Evolutionary conservation across 2,113 vertebrate genomes (phyloP).

Genomic region (Gorsachius goisagi): DNA sequence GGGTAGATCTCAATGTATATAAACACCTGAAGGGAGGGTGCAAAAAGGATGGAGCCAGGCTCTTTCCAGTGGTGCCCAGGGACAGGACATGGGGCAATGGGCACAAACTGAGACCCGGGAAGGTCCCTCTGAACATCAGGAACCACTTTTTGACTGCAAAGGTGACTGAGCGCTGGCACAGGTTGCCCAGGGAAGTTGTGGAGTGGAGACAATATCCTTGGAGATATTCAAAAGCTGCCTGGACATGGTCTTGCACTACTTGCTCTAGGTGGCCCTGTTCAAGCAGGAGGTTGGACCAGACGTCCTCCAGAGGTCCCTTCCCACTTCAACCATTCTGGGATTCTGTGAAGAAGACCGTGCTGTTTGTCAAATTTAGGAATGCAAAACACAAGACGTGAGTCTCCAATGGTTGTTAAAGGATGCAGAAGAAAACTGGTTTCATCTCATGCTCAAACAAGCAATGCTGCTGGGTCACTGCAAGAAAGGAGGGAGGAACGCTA

Average conservation of each 20-base stretch:
- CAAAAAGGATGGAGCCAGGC: fast-evolving
- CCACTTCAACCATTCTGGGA: background rate
- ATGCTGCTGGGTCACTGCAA: background rate
- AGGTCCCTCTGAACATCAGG: background rate
- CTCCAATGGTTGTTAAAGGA: background rate
- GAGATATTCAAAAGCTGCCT: background rate
- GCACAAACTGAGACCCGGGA: background rate
- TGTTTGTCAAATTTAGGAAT: background rate
- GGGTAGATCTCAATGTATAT: background rate
- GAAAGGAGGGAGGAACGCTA: background rate
- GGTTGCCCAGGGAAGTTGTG: background rate
- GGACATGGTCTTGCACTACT: background rate
- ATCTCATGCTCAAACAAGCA: background rate
- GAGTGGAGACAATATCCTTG: background rate
- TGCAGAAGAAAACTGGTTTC: background rate
- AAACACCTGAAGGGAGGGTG: background rate
- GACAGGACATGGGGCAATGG: background rate
- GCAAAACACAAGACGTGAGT: background rate
- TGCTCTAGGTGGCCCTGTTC: background rate
- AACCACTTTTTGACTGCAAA: background rate
- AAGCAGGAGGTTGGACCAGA: background rate
- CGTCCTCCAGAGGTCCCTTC: background rate
- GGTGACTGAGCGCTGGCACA: background rate
- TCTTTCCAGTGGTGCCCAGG: background rate
- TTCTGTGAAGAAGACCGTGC: fast-evolving